Evolutionary conservation across 2,888 invertebrate species (phyloP), one percentile per base, ranked within the genome.

Genomic region (Urechis unicinctus): DNA sequence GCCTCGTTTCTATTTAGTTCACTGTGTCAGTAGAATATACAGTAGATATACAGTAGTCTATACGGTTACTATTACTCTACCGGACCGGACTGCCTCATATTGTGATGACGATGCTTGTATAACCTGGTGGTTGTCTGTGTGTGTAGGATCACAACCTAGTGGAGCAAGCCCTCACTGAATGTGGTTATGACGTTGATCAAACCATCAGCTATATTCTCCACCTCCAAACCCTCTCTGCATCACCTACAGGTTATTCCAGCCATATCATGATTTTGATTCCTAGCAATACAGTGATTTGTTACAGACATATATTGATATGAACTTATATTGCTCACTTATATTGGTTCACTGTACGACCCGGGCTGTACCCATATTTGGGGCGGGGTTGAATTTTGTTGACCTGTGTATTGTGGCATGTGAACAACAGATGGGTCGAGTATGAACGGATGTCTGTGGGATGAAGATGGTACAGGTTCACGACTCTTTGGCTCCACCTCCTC

Each of bases 371-470:
- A 36, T 36, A 36, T 6, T 13, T 36, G 36, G 9, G 17, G 36
- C 36, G 9, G 36, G 36, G 36, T 17, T 22, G 26, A n/a, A n/a
- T n/a, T n/a, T n/a, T n/a, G n/a, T n/a, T n/a, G n/a, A n/a, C n/a
- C n/a, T n/a, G n/a, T n/a, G n/a, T n/a, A n/a, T n/a, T n/a, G n/a
- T n/a, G n/a, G n/a, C 21, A 17, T 26, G 22, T 13, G 22, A 48
- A 48, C 24, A 25, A 48, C 28, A 28, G 22, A 21, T 22, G 26
- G 1, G 24, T 26, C 26, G 24, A 26, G 26, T n/a, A 26, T 48
- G 28, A 25, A 17, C 50, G 44, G 55, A 29, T 42, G 50, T 30
- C 36, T 53, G 2, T 60, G 58, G 60, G 52, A 50, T 4, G 53
- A 50, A 17, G 31, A 50, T 24, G 58, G 55, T 21, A 58, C 58